Base-by-base conservation (phyloP, 2,888 invertebrate genomes). In the Anarsia innoxiella region DNA sequence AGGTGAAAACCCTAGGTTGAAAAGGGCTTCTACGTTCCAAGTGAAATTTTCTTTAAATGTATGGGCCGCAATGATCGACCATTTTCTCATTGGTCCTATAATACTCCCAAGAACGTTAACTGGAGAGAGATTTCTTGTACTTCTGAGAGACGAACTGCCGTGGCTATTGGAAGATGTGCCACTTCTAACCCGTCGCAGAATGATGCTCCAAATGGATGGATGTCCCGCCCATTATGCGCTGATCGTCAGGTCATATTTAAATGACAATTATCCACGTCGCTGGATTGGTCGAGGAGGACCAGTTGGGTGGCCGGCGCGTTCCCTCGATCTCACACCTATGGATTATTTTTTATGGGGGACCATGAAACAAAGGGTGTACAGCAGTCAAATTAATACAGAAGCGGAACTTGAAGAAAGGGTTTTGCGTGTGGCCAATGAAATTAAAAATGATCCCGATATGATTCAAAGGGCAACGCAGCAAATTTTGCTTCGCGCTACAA, bases 291-390 rank as follows among this genome's bases (percentile, higher is more conserved):
- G 25, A n/a, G 25, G 6, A 6, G 25, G 25, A 3, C 25, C 8
- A 2, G 25, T 25, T 31, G 48, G 44, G 3, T 47, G 48, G 46
- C 45, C 44, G 34, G 40, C 44, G n/a, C 46, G 48, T 26, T 46
- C 50, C 25, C 45, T 43, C 8, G 50, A 48, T 23, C 28, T 47
- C 27, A 47, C 43, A 12, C 46, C 46, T 1, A 10, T 47, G 3
- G 44, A 48, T 30, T 51, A 36, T 33, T 45, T 42, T 36, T 27
- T 40, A n/a, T 44, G 42, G 42, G 47, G 47, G 6, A 29, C 19
- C 16, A 40, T 42, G 31, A 46, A 44, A 26, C 40, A 49, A 41
- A 33, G 29, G 6, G 38, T 45, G n/a, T 44, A 41, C 34, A 35
- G 16, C 30, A 29, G 10, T 5, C 27, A 28, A 10, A 31, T 42